Evolutionary conservation across 2,113 vertebrate genomes (phyloP).

Genomic region (Malurus melanocephalus): DNA sequence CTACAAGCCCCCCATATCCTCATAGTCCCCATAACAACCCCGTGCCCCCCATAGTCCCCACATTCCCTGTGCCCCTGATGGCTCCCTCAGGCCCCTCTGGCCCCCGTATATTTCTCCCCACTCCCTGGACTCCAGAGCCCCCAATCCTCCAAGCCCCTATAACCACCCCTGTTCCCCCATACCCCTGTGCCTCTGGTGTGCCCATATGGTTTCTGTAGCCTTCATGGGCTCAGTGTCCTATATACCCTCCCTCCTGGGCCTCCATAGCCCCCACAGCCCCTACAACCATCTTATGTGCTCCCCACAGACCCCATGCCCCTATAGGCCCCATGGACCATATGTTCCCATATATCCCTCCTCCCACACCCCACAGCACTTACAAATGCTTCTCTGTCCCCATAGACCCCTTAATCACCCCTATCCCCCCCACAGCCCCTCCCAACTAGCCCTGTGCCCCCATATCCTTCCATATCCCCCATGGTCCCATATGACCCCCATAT

Average conservation of each 20-base stretch:
- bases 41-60: background rate
- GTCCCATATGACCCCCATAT: background rate
- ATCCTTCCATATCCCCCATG: too few relatives aligned
- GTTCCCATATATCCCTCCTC: background rate
- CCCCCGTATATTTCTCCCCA: too few relatives aligned
- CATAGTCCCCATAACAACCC: background rate
- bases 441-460: background rate
- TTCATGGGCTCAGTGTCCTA: background rate
- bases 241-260: background rate
- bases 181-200: background rate
- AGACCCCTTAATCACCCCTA: background rate
- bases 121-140: too few relatives aligned
- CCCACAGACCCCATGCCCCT: background rate
- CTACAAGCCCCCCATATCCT: background rate
- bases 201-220: background rate
- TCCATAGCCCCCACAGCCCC: background rate
- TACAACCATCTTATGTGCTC: background rate
- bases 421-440: too few relatives aligned
- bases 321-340: background rate
- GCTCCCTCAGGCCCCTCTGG: background rate
- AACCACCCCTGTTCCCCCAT: background rate
- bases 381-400: too few relatives aligned
- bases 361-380: background rate
- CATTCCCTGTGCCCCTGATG: background rate
- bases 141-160: too few relatives aligned